Conservation (phyloP, 2,113 vertebrate genomes). For the Scartelaos histophorus region DNA sequence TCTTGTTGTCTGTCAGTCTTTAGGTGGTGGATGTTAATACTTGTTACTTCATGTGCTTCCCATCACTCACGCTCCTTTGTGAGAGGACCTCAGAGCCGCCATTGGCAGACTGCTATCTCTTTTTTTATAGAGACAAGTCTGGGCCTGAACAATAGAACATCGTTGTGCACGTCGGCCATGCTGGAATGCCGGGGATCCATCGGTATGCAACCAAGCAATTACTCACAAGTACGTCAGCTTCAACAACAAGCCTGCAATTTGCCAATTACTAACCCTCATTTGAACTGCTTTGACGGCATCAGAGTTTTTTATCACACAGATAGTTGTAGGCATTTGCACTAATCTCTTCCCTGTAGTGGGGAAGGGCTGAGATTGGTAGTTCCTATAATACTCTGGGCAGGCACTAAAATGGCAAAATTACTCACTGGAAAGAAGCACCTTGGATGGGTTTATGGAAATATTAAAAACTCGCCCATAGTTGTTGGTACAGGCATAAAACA, state of each 20-base stretch:
- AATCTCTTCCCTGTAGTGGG: conserved; percentile 17
- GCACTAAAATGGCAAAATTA: background rate
- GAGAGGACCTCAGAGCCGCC: conserved; percentile 35
- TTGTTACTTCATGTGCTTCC: conserved; percentile 54
- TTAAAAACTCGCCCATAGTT: background rate
- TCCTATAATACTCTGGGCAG: background rate
- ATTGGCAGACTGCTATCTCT: conserved; percentile 59
- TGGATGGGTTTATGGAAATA: background rate
- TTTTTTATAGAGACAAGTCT: conserved; percentile 65
- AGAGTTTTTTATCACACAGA: conserved; percentile 6
- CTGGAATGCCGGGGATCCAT: conserved; percentile 65
- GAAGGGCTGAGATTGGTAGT: background rate
- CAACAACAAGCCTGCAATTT: conserved; percentile 51
- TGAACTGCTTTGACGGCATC: conserved; percentile 44
- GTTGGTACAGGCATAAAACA: background rate
- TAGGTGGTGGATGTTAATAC: conserved; percentile 38
- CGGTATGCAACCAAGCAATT: conserved; percentile 69
- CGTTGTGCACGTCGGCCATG: conserved; percentile 61
- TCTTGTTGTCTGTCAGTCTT: background rate
- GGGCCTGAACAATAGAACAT: conserved; percentile 67
- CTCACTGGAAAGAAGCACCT: background rate
- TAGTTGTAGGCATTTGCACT: conserved; percentile 23
- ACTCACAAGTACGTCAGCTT: conserved; percentile 66
- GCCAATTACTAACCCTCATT: conserved; percentile 42
- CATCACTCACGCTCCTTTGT: conserved; percentile 36